Evolutionary conservation across 1,140 invertebrate genomes (phyloP).

Genomic region (Drosophila pectinifera): DNA sequence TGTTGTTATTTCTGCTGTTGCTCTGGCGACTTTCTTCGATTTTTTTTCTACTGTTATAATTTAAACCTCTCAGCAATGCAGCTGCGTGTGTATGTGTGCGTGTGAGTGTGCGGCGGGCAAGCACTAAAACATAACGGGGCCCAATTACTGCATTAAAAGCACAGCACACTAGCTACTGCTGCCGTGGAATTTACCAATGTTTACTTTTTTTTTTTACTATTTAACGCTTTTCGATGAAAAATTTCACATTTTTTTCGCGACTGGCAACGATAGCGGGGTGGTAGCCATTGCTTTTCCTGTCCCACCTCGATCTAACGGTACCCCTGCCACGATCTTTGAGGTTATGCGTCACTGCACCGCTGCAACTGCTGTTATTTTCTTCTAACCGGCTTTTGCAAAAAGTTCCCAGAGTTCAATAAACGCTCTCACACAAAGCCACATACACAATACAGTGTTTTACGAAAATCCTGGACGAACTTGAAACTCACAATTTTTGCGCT

Average conservation of each 20-base stretch:
- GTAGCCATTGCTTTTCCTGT: conserved; percentile 25
- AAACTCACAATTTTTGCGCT: conserved; percentile 52
- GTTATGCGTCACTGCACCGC: conserved; percentile 58
- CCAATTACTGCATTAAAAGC: conserved; percentile 76
- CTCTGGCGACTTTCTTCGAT: conserved; percentile 77
- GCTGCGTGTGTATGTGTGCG: conserved; percentile 39
- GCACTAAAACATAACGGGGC: conserved; percentile 79
- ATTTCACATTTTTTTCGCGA: conserved; percentile 48
- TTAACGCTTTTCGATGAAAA: conserved; percentile 40
- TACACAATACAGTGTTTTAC: background rate
- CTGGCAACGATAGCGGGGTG: conserved; percentile 8
- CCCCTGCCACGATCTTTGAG: conserved; percentile 50
- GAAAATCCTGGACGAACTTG: conserved; percentile 23
- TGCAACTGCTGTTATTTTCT: conserved; percentile 50
- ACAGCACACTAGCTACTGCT: conserved; percentile 15
- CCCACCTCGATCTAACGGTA: conserved; percentile 58
- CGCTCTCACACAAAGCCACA: conserved; percentile 33
- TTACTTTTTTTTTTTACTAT: conserved; percentile 36
- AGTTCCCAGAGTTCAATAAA: conserved; percentile 69
- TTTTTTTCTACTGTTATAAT: conserved; percentile 77
- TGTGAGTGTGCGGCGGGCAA: conserved; percentile 21
- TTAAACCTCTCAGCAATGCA: conserved; percentile 71
- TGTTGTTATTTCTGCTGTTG: conserved; percentile 48
- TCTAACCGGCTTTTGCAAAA: conserved; percentile 32
- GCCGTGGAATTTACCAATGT: conserved; percentile 62